Evolutionary conservation across 2,888 invertebrate genomes (phyloP).

Genomic region (Punctoribates punctum): DNA sequence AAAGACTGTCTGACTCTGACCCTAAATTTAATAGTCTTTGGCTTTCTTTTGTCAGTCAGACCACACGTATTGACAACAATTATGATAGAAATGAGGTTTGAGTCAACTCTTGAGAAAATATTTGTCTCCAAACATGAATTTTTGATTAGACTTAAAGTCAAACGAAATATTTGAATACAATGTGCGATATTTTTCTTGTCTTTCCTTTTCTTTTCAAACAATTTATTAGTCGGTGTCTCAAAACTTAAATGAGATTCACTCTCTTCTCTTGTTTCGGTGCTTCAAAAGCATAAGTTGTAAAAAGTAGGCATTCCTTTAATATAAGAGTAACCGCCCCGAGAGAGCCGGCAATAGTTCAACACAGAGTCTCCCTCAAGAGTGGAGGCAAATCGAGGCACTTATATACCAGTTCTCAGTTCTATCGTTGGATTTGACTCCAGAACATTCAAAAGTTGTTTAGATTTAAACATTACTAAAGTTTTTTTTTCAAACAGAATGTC

Average conservation of each 20-base stretch:
- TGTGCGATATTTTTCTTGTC: neutral
- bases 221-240: neutral
- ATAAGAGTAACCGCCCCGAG: conserved; percentile 3
- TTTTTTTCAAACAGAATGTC: neutral
- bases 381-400: too few relatives aligned
- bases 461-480: neutral
- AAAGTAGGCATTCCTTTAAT: conserved; percentile 25
- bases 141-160: too few relatives aligned
- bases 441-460: neutral
- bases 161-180: neutral
- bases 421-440: neutral
- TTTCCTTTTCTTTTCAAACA: neutral
- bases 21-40: too few relatives aligned
- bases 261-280: conserved; percentile 15
- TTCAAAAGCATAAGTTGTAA: conserved; percentile 27
- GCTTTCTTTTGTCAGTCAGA: neutral
- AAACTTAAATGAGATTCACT: neutral
- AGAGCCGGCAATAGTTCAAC: too few relatives aligned
- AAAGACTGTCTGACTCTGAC: too few relatives aligned
- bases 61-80: neutral
- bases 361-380: too few relatives aligned
- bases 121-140: too few relatives aligned
- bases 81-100: too few relatives aligned
- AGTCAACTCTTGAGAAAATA: too few relatives aligned
- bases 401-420: conserved; percentile 5